These are phyloP conservation scores for Oceanodroma tethys DNA, from an alignment of 2,113 vertebrate genomes.

Conservation along the genomic window DNA sequence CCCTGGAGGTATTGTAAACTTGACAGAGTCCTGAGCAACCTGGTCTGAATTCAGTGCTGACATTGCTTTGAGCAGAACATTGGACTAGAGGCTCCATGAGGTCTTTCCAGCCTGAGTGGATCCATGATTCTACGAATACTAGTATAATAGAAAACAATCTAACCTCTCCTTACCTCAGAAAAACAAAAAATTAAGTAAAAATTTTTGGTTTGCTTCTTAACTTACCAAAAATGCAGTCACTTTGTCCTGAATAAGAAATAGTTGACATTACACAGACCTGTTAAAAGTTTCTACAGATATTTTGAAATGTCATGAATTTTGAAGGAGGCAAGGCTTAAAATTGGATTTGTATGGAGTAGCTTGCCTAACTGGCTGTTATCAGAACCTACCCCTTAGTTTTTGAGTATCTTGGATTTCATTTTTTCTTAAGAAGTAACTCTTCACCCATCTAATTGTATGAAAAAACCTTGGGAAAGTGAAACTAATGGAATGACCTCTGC, in stretches of 20 bases:
- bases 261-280: not conserved
- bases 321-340: not conserved
- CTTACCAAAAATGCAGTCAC: not conserved
- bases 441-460: not conserved
- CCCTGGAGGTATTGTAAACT: not conserved
- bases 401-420: not conserved
- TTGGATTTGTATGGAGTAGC: not conserved
- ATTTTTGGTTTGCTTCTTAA: not conserved
- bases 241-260: not conserved
- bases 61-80: not conserved
- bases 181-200: not conserved
- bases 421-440: not conserved
- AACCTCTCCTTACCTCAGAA: not conserved
- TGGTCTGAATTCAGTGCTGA: not conserved
- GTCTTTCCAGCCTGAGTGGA: not conserved
- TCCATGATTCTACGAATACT: not conserved
- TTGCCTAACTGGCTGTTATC: not conserved
- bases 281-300: not conserved
- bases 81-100: not conserved
- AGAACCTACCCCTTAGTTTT: not conserved
- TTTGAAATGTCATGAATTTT: not conserved
- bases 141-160: not conserved
- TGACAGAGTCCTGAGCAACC: not conserved
- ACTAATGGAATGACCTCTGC: not conserved
- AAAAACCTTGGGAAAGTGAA: not conserved